Evolutionary conservation across 2,113 vertebrate genomes (phyloP).

Genomic region (Alosa alosa): DNA sequence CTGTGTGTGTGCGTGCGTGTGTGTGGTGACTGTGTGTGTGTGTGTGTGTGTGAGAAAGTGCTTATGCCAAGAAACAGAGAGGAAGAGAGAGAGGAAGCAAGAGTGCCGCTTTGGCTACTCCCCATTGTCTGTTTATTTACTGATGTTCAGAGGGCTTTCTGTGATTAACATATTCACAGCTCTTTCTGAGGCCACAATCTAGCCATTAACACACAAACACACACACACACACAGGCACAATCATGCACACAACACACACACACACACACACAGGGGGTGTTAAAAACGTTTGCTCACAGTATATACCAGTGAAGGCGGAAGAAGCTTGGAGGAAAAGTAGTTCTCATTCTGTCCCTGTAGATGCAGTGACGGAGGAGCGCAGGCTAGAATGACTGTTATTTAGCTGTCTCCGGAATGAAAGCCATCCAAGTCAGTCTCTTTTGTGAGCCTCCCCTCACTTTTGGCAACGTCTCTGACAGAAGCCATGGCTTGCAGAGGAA

Average conservation of each 20-base stretch:
- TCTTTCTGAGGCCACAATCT: conserved; percentile 30
- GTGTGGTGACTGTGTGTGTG: background rate
- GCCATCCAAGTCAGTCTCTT: conserved; percentile 46
- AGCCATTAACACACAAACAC: conserved; percentile 25
- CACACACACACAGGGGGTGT: background rate
- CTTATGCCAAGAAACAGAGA: background rate
- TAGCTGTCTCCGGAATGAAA: conserved; percentile 61
- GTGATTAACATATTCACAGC: background rate
- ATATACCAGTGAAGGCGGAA: conserved; percentile 25
- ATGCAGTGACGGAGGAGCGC: conserved; percentile 30
- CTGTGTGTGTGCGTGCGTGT: background rate
- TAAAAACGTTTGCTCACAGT: conserved; percentile 6
- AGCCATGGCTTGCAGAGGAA: conserved; percentile 59
- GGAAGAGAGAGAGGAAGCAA: background rate
- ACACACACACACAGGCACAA: conserved; percentile 5
- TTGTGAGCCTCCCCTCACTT: conserved; percentile 44
- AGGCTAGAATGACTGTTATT: conserved; percentile 52
- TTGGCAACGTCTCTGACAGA: conserved; percentile 57
- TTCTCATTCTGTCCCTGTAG: conserved; percentile 24
- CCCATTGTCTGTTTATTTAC: conserved; percentile 24
- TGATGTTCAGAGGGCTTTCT: background rate
- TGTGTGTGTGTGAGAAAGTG: background rate
- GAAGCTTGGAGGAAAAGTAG: conserved; percentile 11
- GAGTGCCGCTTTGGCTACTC: background rate
- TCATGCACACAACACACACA: background rate